Evolutionary conservation across 2,113 vertebrate genomes (phyloP).

Genomic region (Thalassarche chlororhynchos): DNA sequence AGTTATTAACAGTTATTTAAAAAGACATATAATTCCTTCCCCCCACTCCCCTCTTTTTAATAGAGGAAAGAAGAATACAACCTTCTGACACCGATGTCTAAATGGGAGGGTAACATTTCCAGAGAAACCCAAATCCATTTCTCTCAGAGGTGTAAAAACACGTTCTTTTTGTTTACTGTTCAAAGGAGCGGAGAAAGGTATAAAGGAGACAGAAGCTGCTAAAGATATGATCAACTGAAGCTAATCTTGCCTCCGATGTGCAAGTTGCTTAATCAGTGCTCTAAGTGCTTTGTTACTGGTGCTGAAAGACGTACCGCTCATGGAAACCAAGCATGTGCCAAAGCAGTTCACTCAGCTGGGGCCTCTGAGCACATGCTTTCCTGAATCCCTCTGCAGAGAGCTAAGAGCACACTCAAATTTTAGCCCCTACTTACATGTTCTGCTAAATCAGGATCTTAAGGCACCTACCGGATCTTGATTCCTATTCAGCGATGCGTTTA

Average conservation of each 20-base stretch:
- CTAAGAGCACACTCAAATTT: background rate
- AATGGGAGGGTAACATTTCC: background rate
- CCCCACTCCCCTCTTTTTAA: accelerated
- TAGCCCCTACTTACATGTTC: background rate
- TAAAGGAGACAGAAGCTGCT: background rate
- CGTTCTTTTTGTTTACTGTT: background rate
- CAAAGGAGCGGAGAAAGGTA: background rate
- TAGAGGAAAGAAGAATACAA: background rate
- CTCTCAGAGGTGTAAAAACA: background rate
- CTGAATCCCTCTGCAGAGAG: background rate
- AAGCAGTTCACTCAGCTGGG: background rate
- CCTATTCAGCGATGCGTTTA: background rate
- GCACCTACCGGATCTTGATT: background rate
- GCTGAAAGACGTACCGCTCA: background rate
- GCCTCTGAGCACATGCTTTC: background rate
- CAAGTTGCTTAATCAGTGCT: background rate
- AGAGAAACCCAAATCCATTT: background rate
- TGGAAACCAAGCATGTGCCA: background rate
- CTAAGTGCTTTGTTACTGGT: background rate
- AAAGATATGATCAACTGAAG: background rate
- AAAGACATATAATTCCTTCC: background rate
- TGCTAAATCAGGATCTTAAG: background rate
- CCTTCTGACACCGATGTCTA: background rate
- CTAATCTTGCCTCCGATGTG: background rate
- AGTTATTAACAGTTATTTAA: background rate